These are phyloP conservation scores for Gnathonemus longibarbis DNA, from an alignment of 2,113 vertebrate species.

Conservation along the genomic window DNA sequence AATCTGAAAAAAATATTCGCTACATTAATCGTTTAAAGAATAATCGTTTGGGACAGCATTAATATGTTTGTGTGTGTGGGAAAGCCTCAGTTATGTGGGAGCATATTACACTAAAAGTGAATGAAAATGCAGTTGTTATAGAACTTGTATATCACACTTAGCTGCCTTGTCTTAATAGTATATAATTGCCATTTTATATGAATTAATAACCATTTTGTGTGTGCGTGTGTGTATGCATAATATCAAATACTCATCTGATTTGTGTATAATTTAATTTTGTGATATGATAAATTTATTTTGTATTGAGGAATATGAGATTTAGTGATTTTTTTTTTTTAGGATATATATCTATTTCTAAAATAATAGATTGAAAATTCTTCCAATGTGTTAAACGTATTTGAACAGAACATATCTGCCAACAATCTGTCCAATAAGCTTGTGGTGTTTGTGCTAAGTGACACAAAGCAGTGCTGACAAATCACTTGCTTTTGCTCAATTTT, in stretches of 20 bases:
- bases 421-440: neutral
- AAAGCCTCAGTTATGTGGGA: no score
- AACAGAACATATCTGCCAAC: neutral
- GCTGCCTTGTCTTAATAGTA: neutral
- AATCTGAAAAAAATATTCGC: no score
- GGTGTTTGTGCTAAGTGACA: no score
- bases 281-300: neutral
- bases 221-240: neutral
- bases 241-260: neutral
- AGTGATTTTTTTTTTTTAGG: neutral
- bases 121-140: no score
- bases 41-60: no score
- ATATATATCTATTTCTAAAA: neutral
- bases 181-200: neutral
- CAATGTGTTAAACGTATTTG: neutral
- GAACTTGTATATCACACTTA: neutral
- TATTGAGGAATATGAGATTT: neutral
- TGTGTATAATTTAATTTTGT: neutral
- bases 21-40: no score
- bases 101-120: no score
- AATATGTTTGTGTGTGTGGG: no score
- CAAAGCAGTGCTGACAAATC: neutral
- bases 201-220: neutral
- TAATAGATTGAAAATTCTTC: neutral
- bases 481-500: neutral